A percentile compares a stretch with the other conserved stretches of the same genome.
These are phyloP conservation scores for Microplitis demolitor DNA, from an alignment of 1,140 invertebrate genomes.

Conservation along the genomic window DNA sequence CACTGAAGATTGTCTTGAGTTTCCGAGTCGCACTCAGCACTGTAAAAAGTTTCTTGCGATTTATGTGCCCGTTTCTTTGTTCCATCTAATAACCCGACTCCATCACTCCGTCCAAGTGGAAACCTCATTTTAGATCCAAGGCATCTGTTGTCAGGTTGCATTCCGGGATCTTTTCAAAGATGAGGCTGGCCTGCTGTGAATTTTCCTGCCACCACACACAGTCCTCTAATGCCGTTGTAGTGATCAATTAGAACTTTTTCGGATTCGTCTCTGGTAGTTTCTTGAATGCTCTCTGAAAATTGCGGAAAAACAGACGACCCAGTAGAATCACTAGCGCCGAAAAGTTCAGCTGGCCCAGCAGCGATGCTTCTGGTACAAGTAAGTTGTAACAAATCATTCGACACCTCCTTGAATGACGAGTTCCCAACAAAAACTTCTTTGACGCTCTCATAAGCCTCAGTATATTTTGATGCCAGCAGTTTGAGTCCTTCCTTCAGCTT, in stretches of 20 bases:
- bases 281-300: neutral
- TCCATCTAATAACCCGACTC: constrained; percentile 32
- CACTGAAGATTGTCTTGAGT: constrained; percentile 19
- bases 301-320: neutral
- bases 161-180: constrained; percentile 30
- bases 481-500: too few species aligned
- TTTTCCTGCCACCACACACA: constrained; percentile 35
- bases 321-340: neutral
- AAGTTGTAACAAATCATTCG: too few species aligned
- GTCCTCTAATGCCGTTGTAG: constrained; percentile 20
- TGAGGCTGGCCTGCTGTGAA: constrained; percentile 16
- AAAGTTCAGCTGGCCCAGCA: neutral
- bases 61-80: constrained; percentile 38
- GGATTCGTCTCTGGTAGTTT: constrained; percentile 27
- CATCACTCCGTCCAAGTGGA: constrained; percentile 33
- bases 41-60: constrained; percentile 43
- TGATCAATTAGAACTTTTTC: constrained; percentile 22
- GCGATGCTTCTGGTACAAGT: too few species aligned
- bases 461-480: too few species aligned
- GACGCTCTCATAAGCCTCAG: too few species aligned
- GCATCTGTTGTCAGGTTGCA: constrained; percentile 44
- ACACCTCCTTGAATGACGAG: too few species aligned
- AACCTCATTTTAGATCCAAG: constrained; percentile 39
- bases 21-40: constrained; percentile 36
- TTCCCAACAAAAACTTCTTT: too few species aligned